Base-by-base conservation (phyloP, 2,888 invertebrate species). In the Cotesia congregata region DNA sequence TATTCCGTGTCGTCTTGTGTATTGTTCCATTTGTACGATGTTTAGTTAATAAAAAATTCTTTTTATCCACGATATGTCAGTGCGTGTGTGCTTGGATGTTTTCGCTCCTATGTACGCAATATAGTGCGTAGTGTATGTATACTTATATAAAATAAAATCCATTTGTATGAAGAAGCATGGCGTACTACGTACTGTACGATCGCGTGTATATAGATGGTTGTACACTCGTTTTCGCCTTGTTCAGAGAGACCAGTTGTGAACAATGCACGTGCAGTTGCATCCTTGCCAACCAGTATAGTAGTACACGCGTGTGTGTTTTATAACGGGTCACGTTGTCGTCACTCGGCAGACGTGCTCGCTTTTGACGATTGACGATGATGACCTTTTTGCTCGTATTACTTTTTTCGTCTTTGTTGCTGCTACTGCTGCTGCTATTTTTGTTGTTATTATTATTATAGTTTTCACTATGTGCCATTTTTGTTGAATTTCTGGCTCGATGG, bases 251-350 rank as follows among this genome's bases (percentile, higher is more conserved):
- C 64, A 69, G 59, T 71, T 30, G 60, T 72, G 60, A 76, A 76
- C 72, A 76, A 76, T 76, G 30, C 67, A 76, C 40, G 17, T 75
- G 65, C 75, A 75, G 71, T 75, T 72, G 60, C 67, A 67, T 62
- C n/a, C 6, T 67, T 67, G 7, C 38, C 12, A 30, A 65, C 12
- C 65, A 9, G 2, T 30, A 30, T 30, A 30, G 65, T 65, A 65
- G 30, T 50, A 69, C 69, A 30, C 59, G 65, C 41, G 67, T 67
- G 12, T 67, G 12, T 50, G 50, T 12, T 73, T 67, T 59, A 59
- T 71, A 72, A 72, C 64, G 40, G 72, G 17, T 65, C 67, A 74
- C 39, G 61, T 60, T n/a, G 74, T 40, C 17, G 15, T 70, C 39
- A 65, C 73, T 62, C 64, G 41, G 39, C 41, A 62, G 62, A 30